Evolutionary conservation across 2,113 vertebrate species (phyloP), one percentile per base, ranked within the genome.

Genomic region (Phalacrocorax pelagicus): DNA sequence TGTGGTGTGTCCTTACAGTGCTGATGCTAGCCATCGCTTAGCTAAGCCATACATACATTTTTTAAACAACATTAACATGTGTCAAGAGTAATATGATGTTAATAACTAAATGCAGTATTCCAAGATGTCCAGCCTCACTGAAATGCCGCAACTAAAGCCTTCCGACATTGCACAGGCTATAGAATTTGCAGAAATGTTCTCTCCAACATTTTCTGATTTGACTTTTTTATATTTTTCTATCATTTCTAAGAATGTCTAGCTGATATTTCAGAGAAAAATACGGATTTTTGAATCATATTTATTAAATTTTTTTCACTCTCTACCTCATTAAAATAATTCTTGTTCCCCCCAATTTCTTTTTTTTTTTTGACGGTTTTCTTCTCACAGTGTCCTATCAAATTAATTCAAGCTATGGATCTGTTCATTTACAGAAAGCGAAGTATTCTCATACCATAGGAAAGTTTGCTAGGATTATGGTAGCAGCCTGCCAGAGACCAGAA

Each of bases 11-110:
- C 47, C 29, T 67, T 58, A 59, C 9, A 30, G 52, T 51, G 22
- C 1, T 42, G 44, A 19, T 34, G 6, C 18, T 38, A 72, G 22
- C 47, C 20, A 34, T 47, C 0, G 0, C 52, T 90, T 38, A 42
- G n/a, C 22, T 63, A 90, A 79, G 22, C 40, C 17, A 24, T 7
- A 61, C 2, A 5, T 20, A 7, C 1, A 26, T 71, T 83, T 89
- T 58, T 67, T 24, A 91, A 73, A 73, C 0, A 6, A 26, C 29
- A 15, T 51, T 26, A 47, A 55, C 21, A 21, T 18, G 9, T 54
- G 4, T 47, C 54, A 73, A 81, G 55, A 22, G 11, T 38, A 80
- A 59, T 21, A 73, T 0, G 4, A 32, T 20, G 5, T 52, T 92
- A 71, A 51, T 55, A 91, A 89, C 17, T n/a, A 86, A 70, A 24